Conservation (phyloP, 2,797 vertebrate genomes). For the Brachyalestes nurse region DNA sequence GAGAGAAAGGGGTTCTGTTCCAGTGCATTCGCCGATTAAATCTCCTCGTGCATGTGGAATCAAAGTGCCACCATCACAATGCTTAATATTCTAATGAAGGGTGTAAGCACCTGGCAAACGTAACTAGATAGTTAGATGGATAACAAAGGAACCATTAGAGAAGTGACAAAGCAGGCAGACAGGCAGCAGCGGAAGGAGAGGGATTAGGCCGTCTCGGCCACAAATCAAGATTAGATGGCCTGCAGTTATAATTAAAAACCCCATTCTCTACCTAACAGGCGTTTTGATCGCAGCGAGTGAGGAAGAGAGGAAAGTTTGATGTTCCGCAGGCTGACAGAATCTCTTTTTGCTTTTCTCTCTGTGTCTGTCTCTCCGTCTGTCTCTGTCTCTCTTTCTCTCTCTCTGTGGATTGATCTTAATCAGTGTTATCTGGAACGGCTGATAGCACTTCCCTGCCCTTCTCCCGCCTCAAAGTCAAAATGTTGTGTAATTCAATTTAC, state of each 20-base stretch:
- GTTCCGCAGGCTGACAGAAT: constrained; percentile 65
- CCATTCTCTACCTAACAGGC: constrained; percentile 76
- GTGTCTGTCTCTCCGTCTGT: constrained; percentile 28
- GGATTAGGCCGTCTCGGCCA: constrained; percentile 75
- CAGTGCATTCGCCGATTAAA: constrained; percentile 64
- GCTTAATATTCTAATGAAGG: constrained; percentile 77
- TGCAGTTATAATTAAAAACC: constrained; percentile 82
- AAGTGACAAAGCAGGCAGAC: constrained; percentile 75
- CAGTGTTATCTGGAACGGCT: constrained; percentile 61
- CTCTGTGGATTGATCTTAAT: constrained; percentile 61
- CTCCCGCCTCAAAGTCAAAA: constrained; percentile 61
- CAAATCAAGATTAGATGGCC: constrained; percentile 81
- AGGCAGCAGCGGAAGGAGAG: constrained; percentile 49
- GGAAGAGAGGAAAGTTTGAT: constrained; percentile 73
- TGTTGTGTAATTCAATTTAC: constrained; percentile 65
- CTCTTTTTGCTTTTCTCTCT: constrained; percentile 20
- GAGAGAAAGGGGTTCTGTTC: constrained; percentile 31
- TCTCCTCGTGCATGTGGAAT: constrained; percentile 70
- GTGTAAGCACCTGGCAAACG: constrained; percentile 79
- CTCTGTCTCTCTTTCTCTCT: constrained; percentile 35
- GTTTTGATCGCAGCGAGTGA: constrained; percentile 76
- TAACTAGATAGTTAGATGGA: constrained; percentile 72
- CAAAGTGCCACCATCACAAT: constrained; percentile 77
- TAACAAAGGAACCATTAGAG: constrained; percentile 81
- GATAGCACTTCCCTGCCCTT: constrained; percentile 62